Base-by-base conservation (phyloP, 2,113 vertebrate genomes). In the Murina feae region DNA sequence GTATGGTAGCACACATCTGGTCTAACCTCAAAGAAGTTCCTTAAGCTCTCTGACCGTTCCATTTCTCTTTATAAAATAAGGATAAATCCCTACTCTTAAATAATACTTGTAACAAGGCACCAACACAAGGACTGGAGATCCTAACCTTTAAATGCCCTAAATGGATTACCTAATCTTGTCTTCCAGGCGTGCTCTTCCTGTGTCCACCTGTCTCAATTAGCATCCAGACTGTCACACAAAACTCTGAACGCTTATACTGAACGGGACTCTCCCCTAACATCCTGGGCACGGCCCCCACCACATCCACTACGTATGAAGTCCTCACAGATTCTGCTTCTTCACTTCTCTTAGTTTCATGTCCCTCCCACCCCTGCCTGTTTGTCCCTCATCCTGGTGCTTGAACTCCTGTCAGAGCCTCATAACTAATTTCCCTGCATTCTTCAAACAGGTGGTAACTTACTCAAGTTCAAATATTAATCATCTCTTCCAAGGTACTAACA, bases 401-500 rank as follows among this genome's bases (percentile, higher is more conserved):
- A 83, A 79, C 92, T 81, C 32, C 65, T 17, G 39, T 69, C 63
- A 90, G 35, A 74, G n/a, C 6, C 32, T 84, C 80, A 18, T 63
- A 90, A 86, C 28, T 39, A 18, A 90, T 91, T 81, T 76, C 16
- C 86, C 49, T 30, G 37, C 35, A 66, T 42, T 32, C 74, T 78
- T 89, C 60, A 37, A 81, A 82, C 18, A 75, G 60, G 35, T 39
- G 35, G 30, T 82, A 53, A 18, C 79, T 47, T 94, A 58, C 72
- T 84, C 55, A 92, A 79, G 37, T 32, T 86, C 68, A 89, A 86
- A 86, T 35, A 71, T 35, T 81, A 90, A 89, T 75, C 28, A 86
- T 44, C 63, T 68, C 80, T 60, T 82, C 35, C 79, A 91, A 65
- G 30, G 53, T 63, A 90, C 28, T 39, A 93, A 76, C 8, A 71